Conservation (phyloP, 2,888 invertebrate genomes). For the Hyles lineata region DNA sequence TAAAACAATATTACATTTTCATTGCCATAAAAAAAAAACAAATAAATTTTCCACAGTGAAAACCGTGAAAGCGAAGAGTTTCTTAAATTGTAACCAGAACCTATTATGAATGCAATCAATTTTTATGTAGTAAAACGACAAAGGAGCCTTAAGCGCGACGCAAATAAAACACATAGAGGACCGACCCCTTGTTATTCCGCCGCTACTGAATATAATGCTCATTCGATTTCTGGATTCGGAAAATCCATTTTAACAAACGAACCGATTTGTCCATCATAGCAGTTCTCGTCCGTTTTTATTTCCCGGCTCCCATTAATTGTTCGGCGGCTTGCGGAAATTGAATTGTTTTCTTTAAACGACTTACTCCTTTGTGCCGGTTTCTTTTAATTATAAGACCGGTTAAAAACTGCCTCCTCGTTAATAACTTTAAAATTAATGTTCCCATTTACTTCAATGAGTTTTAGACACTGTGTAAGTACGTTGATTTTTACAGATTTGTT, state of each 20-base stretch:
- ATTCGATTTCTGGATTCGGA: constrained; percentile 35
- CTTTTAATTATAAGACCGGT: constrained; percentile 56
- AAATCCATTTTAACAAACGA: constrained; percentile 36
- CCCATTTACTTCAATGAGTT: constrained; percentile 4
- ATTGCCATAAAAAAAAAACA: too few relatives aligned
- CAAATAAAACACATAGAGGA: constrained; percentile 13
- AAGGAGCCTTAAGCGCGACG: constrained; percentile 24
- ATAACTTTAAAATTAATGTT: constrained; percentile 50
- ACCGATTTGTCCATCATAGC: constrained; percentile 41
- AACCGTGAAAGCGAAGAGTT: too few relatives aligned
- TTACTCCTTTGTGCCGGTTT: constrained; percentile 55
- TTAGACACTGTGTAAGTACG: not conserved
- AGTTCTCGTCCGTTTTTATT: constrained; percentile 48
- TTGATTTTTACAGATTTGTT: constrained; percentile 1
- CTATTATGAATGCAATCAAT: not conserved
- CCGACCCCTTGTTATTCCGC: constrained; percentile 28
- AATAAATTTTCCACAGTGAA: too few relatives aligned
- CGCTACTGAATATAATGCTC: constrained; percentile 28
- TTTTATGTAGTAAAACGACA: constrained; percentile 28
- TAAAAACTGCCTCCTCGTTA: constrained; percentile 51
- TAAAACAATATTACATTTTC: too few relatives aligned
- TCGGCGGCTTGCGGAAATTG: constrained; percentile 54
- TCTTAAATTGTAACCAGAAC: not conserved
- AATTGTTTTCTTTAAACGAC: constrained; percentile 65
- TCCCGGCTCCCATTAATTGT: constrained; percentile 55